Conservation (phyloP, 1,140 invertebrate genomes). For the Bombus pyrosoma region DNA sequence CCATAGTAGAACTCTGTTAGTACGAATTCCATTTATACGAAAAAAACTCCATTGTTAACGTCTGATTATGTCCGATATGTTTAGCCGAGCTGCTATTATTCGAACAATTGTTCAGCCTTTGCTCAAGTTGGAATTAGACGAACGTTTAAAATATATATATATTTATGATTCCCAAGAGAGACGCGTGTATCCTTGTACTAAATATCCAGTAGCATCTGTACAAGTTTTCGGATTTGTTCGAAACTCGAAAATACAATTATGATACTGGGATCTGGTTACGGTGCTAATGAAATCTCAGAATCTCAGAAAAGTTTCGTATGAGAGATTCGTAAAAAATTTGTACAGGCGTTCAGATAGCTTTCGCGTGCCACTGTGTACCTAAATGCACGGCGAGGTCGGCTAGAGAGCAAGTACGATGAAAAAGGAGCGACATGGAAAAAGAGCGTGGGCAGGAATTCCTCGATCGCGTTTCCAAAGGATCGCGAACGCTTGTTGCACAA, state of each 20-base stretch:
- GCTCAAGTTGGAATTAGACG: too few species aligned
- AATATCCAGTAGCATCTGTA: too few species aligned
- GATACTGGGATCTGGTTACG: background rate
- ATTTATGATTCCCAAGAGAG: too few species aligned
- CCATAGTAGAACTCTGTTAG: too few species aligned
- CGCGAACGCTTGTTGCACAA: constrained; percentile 64
- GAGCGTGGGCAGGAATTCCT: constrained; percentile 56
- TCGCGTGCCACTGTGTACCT: background rate
- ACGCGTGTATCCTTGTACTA: too few species aligned
- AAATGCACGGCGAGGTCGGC: background rate
- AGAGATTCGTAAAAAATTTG: background rate
- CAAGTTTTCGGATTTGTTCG: too few species aligned
- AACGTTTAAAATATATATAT: too few species aligned
- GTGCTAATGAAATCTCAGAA: background rate
- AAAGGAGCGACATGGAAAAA: background rate
- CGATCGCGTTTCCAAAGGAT: constrained; percentile 40
- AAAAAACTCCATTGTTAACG: too few species aligned
- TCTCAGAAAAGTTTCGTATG: accelerated
- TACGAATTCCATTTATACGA: too few species aligned
- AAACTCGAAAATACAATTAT: background rate
- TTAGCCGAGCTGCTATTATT: too few species aligned
- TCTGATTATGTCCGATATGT: too few species aligned
- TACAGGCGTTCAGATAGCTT: background rate
- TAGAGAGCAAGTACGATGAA: background rate
- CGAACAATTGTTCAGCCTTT: too few species aligned